Evolutionary conservation across 2,888 invertebrate species (phyloP).

Genomic region (Odontocerum albicorne): DNA sequence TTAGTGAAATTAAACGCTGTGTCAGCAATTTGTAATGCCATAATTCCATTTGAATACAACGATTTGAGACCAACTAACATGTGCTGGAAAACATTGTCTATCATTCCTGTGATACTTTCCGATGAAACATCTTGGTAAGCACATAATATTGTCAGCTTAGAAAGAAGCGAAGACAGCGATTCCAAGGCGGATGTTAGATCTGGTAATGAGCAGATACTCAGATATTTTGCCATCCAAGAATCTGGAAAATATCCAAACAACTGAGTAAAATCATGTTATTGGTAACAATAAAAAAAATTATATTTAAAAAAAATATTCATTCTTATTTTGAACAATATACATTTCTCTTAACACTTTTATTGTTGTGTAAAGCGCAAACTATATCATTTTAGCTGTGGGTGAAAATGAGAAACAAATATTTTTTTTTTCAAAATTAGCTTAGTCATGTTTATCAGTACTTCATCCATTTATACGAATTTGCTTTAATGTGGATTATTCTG

Average conservation of each 20-base stretch:
- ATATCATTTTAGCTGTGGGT: too few species aligned
- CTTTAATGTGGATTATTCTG: too few species aligned
- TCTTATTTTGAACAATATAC: too few species aligned
- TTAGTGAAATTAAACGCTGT: constrained; percentile 38
- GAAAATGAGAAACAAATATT: too few species aligned
- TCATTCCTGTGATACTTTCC: constrained; percentile 25
- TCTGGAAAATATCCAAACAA: constrained; percentile 38
- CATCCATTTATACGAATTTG: too few species aligned
- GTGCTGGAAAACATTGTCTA: constrained; percentile 38
- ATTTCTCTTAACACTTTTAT: too few species aligned
- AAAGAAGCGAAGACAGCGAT: constrained; percentile 33
- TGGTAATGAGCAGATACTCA: constrained; percentile 37
- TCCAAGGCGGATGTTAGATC: constrained; percentile 39
- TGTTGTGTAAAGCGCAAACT: too few species aligned
- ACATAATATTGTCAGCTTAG: constrained; percentile 34
- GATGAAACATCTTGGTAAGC: constrained; percentile 23
- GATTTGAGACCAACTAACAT: constrained; percentile 37
- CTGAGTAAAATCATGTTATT: too few species aligned
- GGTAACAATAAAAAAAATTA: too few species aligned
- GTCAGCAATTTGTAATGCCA: constrained; percentile 38
- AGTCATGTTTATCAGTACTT: too few species aligned
- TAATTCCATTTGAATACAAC: constrained; percentile 23
- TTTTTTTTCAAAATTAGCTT: too few species aligned
- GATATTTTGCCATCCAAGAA: constrained; percentile 39
- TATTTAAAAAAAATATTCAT: too few species aligned